phyloP scores from a whole-genome alignment of 53 echinoderm and acorn worm genomes.

The Paracentrotus lividus region DNA sequence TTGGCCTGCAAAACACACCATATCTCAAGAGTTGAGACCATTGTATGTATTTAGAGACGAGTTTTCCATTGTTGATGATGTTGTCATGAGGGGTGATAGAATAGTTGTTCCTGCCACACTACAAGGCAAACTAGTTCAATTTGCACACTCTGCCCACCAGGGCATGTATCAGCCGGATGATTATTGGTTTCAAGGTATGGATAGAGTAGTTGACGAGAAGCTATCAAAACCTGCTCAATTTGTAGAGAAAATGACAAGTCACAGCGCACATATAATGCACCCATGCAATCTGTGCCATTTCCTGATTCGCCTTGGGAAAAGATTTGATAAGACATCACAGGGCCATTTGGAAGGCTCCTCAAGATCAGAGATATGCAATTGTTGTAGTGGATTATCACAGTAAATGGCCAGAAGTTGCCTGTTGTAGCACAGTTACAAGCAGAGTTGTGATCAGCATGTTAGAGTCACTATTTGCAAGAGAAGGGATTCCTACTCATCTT shows the following conservation, averaged over 20 bases:
- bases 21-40: background rate
- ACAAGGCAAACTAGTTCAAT: background rate
- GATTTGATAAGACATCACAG: background rate
- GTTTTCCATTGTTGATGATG: background rate
- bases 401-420: background rate
- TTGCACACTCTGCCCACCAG: background rate
- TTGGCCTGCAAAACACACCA: too few species aligned
- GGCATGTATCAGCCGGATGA: constrained; percentile 48
- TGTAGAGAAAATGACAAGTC: background rate
- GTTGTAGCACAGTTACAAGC: background rate
- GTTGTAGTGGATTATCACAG: background rate
- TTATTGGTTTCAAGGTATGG: constrained; percentile 77
- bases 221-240: constrained; percentile 46
- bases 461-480: background rate
- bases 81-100: background rate
- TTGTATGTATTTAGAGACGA: background rate
- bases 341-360: background rate
- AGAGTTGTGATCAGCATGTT: background rate
- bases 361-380: background rate
- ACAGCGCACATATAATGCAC: background rate
- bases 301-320: background rate
- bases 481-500: background rate
- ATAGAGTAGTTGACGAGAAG: constrained; percentile 67
- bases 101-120: background rate
- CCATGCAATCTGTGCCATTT: background rate